Percentiles rank a stretch among this genome's conserved stretches.
These are phyloP conservation scores for Cottoperca gobio DNA, from an alignment of 2,797 vertebrate species.

Conservation along the genomic window DNA sequence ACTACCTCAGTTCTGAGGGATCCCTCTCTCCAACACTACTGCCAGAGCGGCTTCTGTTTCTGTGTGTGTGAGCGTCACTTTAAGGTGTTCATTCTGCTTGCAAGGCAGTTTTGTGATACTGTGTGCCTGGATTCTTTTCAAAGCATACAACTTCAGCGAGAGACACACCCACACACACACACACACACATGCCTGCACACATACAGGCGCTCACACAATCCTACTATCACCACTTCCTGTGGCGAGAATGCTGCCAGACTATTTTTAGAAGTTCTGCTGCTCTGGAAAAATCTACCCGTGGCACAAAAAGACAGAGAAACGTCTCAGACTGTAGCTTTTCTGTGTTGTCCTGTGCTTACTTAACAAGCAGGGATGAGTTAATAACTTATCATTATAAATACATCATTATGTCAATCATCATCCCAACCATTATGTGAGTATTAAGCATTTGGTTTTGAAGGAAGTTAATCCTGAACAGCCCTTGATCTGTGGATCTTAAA, in stretches of 20 bases:
- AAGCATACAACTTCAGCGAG: constrained; percentile 61
- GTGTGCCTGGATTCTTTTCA: constrained; percentile 70
- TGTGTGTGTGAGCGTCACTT: constrained; percentile 42
- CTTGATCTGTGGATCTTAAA: neutral
- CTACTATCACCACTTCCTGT: constrained; percentile 82
- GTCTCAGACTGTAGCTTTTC: constrained; percentile 35
- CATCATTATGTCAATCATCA: constrained; percentile 4
- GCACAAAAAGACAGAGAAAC: constrained; percentile 64
- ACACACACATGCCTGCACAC: constrained; percentile 44
- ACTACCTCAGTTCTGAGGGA: constrained; percentile 62
- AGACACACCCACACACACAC: constrained; percentile 56
- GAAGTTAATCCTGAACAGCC: neutral
- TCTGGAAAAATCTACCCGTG: constrained; percentile 74
- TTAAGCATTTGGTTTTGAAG: constrained; percentile 14
- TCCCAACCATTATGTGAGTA: neutral
- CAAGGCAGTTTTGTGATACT: constrained; percentile 54
- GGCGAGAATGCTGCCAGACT: constrained; percentile 68
- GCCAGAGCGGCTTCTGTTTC: constrained; percentile 48
- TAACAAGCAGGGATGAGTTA: constrained; percentile 12
- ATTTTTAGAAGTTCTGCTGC: constrained; percentile 78
- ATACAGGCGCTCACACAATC: constrained; percentile 58
- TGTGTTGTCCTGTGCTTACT: constrained; percentile 19
- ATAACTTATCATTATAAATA: too few species aligned
- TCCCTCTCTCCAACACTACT: constrained; percentile 46
- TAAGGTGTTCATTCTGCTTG: constrained; percentile 63